Evolutionary conservation across 2,113 vertebrate genomes (phyloP), one percentile per base, ranked within the genome.

Genomic region (Platanista minor): DNA sequence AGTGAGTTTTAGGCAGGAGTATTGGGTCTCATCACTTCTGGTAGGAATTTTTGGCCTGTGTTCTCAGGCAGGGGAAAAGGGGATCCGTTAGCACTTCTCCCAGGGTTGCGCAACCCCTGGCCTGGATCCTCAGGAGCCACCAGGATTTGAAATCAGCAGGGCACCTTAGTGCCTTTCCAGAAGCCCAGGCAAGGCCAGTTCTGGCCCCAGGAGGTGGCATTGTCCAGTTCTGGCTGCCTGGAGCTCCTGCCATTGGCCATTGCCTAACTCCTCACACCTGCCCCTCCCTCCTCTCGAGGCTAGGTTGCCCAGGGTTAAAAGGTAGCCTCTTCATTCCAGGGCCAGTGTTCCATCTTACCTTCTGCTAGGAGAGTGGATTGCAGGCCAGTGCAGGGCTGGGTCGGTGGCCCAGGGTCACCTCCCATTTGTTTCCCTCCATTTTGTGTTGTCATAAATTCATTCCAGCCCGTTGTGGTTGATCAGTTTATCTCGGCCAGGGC

Each of bases 381-480:
- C 98, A 98, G 99, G 98, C 98, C 98, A 87, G 96, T 97, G 96
- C 97, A 98, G 98, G 99, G 98, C 98, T 87, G 97, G 99, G 99
- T 99, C 98, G 98, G 98, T 98, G 98, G 98, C 99, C 99, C 98
- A 97, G 98, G 99, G 99, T 99, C 99, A 99, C 98, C 98, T 99
- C 98, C 99, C 99, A 99, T 99, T 99, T 99, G 99, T 99, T 99
- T 99, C 98, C 98, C 98, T 99, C 99, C 99, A 99, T 99, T 99
- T 99, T 99, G 99, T 99, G 98, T 99, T 99, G 99, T 99, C 99
- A 99, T 99, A 99, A 99, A 99, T 99, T 99, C 99, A 99, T 99
- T 99, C 98, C 98, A 99, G 98, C 98, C 99, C 98, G 98, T 98
- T 98, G 99, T 99, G 99, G 98, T 98, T 98, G 98, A 99, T 99